phyloP scores from a whole-genome alignment of 2,113 vertebrate genomes.

The Rhombomys opimus region DNA sequence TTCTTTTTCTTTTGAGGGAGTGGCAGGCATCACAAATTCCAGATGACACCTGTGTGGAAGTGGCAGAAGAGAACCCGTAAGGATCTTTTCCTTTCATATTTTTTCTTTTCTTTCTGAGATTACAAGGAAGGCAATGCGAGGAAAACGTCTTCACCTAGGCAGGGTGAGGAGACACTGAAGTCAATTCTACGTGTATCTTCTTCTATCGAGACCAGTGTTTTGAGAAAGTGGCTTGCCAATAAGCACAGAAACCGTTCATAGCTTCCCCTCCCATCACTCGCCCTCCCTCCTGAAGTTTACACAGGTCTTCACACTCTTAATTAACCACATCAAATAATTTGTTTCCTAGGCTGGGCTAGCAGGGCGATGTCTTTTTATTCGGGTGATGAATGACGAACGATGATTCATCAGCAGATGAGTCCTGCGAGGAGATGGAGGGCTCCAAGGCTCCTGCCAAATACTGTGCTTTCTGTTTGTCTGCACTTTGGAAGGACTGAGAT shows the following conservation, averaged over 20 bases:
- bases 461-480: neutral
- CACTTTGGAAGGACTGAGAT: neutral
- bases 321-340: constrained; percentile 50
- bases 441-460: neutral
- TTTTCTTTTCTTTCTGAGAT: neutral
- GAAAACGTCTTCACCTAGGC: neutral
- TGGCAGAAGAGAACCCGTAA: neutral
- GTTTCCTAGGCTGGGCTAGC: neutral
- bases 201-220: neutral
- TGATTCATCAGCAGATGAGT: neutral
- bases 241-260: neutral
- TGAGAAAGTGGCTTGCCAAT: neutral
- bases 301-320: constrained; percentile 27
- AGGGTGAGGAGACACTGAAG: neutral
- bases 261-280: neutral
- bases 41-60: neutral
- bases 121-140: neutral
- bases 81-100: neutral
- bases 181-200: neutral
- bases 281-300: neutral
- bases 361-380: neutral
- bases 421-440: neutral
- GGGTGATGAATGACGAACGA: neutral
- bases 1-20: neutral
- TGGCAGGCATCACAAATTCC: neutral